These are phyloP conservation scores for Empidonax traillii DNA, from an alignment of 2,113 vertebrate genomes.

Conservation along the genomic window DNA sequence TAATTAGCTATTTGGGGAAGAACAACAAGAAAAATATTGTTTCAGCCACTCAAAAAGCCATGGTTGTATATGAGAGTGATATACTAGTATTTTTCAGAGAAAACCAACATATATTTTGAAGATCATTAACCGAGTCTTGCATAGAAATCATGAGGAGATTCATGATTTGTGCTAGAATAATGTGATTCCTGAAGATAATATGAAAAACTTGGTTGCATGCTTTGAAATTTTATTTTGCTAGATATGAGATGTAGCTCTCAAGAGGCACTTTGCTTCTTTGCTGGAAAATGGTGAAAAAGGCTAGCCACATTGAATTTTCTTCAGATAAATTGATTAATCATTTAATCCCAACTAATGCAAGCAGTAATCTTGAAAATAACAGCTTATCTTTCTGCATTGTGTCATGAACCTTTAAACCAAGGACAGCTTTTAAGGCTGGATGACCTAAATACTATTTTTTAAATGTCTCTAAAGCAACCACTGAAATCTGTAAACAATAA, in stretches of 20 bases:
- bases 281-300: neutral
- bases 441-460: neutral
- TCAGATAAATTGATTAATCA: neutral
- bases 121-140: neutral
- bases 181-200: neutral
- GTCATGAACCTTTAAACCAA: neutral
- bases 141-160: neutral
- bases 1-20: neutral
- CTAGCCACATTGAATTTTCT: neutral
- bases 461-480: neutral
- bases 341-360: constrained; percentile 24
- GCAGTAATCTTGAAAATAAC: neutral
- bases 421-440: neutral
- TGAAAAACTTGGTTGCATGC: neutral
- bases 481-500: neutral
- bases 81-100: neutral
- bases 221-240: neutral
- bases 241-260: neutral
- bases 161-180: neutral
- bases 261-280: neutral
- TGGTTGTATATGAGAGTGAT: neutral
- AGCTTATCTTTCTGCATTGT: neutral
- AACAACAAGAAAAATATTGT: neutral
- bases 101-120: neutral
- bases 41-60: neutral